phyloP scores from a whole-genome alignment of 1,140 invertebrate species.

The Drosophila pseudoobscura region DNA sequence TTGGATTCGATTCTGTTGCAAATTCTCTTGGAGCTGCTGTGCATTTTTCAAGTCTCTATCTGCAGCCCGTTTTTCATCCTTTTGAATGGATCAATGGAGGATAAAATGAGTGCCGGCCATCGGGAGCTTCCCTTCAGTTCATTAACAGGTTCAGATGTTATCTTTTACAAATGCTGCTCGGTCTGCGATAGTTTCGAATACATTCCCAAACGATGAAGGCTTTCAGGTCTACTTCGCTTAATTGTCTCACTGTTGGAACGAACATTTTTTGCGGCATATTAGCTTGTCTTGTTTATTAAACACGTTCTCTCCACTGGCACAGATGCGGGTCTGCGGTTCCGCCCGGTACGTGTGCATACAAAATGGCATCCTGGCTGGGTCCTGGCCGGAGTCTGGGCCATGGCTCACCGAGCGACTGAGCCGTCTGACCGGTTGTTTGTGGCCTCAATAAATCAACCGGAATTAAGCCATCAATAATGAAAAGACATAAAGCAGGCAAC shows the following conservation, averaged over 20 bases:
- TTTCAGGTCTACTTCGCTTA: not conserved
- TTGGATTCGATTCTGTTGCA: slow-evolving; percentile 50
- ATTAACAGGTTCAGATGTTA: slow-evolving; percentile 69
- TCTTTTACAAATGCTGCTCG: slow-evolving; percentile 7
- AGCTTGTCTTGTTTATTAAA: slow-evolving; percentile 77
- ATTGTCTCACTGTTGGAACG: slow-evolving; percentile 12
- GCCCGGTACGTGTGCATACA: slow-evolving; percentile 62
- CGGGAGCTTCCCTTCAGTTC: slow-evolving; percentile 56
- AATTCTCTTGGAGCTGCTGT: slow-evolving; percentile 14
- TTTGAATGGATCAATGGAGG: slow-evolving; percentile 55
- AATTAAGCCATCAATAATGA: slow-evolving; percentile 80
- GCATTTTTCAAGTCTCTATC: slow-evolving; percentile 59
- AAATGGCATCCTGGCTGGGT: slow-evolving; percentile 49
- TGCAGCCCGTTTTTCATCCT: slow-evolving; percentile 63
- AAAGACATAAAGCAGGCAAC: slow-evolving; percentile 75
- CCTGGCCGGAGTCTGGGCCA: slow-evolving; percentile 26
- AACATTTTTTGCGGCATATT: slow-evolving; percentile 64
- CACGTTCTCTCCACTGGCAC: slow-evolving; percentile 45
- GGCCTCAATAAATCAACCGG: slow-evolving; percentile 79
- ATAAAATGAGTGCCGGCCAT: slow-evolving; percentile 28
- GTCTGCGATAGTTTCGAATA: slow-evolving; percentile 16
- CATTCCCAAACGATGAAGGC: slow-evolving; percentile 8
- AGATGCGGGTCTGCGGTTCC: slow-evolving; percentile 9
- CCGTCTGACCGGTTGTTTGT: slow-evolving; percentile 65
- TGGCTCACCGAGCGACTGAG: slow-evolving; percentile 25